Conservation (phyloP, 2,113 vertebrate species). For the Ailuropoda melanoleuca region DNA sequence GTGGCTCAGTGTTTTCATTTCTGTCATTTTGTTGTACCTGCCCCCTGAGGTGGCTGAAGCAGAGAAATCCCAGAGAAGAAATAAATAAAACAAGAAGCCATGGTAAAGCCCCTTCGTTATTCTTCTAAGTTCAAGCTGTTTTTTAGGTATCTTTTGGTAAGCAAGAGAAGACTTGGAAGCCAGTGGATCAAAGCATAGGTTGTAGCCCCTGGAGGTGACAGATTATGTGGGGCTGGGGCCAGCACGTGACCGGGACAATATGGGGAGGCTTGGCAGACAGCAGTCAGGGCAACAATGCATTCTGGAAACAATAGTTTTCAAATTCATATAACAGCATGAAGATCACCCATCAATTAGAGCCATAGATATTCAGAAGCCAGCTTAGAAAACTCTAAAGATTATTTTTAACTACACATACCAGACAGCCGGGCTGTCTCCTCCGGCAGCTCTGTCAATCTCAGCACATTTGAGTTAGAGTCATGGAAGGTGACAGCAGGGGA, state of each 20-base stretch:
- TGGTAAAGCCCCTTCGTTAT: neutral
- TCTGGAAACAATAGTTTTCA: conserved; percentile 46
- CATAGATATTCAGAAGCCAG: conserved; percentile 52
- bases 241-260: neutral
- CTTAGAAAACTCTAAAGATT: conserved; percentile 61
- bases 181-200: neutral
- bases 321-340: conserved; percentile 55
- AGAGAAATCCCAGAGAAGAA: conserved; percentile 53
- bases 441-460: conserved; percentile 67
- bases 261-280: neutral
- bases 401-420: conserved; percentile 67
- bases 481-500: conserved; percentile 32
- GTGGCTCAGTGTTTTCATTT: conserved; percentile 68
- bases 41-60: conserved; percentile 47
- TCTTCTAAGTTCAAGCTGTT: conserved; percentile 37
- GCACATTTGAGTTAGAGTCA: conserved; percentile 58
- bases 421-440: conserved; percentile 59
- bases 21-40: conserved; percentile 73
- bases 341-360: conserved; percentile 55
- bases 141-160: conserved; percentile 12
- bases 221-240: neutral
- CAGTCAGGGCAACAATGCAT: neutral
- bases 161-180: neutral
- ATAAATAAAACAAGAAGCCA: conserved; percentile 17
- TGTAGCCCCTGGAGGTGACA: neutral